Evolutionary conservation across 2,797 vertebrate genomes (phyloP), one percentile per base, ranked within the genome.

Genomic region (Limosa lapponica): DNA sequence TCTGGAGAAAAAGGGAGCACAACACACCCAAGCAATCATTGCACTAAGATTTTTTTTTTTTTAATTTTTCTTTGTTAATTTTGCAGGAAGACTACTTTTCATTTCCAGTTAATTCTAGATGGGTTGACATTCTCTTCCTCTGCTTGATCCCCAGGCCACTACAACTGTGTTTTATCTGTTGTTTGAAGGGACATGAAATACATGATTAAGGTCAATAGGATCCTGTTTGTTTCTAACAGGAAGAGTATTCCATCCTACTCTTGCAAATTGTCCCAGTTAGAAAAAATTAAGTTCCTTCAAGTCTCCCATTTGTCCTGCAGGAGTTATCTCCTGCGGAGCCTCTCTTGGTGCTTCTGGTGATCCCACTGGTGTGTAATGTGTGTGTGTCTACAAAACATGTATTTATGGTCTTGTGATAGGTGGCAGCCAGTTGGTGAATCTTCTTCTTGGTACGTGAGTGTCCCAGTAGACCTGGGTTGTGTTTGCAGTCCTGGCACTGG

Each of bases 371-470:
- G 43, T 28, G 16, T 20, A 28, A 27, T 39, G 11, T 2, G 2
- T 48, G 19, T 3, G 0, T 77, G 30, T 51, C 46, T 27, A 37
- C 30, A 36, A 39, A 79, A 58, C 6, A 15, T 0, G 1, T 48
- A 1, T 7, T 36, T 39, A 4, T 0, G 8, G 55, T 41, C 48
- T 78, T 49, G 30, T 48, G 54, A 62, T 48, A 43, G 15, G 52
- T 4, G 3, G 8, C 34, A 81, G 4, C 27, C 13, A 10, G 17
- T 32, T 51, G 39, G 11, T 51, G 61, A 74, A 57, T 25, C 41
- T 82, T 10, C 1, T 36, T 84, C 32, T 71, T 16, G 4, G 11
- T 41, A 2, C 5, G 6, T 62, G 43, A 37, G 44, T 28, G 22
- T n/a, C 37, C 24, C 36, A 24, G 32, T 3, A 65, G 32, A 51